Evolutionary conservation across 2,888 invertebrate species (phyloP).

Genomic region (Phytoseiulus persimilis): DNA sequence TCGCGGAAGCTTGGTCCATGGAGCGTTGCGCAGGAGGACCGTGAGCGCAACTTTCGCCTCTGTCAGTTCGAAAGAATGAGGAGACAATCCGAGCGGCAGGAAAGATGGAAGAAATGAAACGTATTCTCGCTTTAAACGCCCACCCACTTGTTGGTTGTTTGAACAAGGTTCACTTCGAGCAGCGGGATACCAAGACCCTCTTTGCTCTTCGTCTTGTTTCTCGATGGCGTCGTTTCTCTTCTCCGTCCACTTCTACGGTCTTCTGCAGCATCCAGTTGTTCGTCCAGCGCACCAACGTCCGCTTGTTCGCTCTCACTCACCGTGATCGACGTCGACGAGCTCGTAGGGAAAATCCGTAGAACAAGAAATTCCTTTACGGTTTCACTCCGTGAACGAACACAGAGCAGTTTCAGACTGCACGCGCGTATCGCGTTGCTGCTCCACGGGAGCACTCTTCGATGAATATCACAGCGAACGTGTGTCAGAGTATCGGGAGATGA

Average conservation of each 20-base stretch:
- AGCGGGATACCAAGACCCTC: slow-evolving; percentile 5
- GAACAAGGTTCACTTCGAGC: neutral
- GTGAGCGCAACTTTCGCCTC: too few relatives aligned
- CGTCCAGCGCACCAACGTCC: neutral
- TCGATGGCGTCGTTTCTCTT: neutral
- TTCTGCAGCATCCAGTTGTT: neutral
- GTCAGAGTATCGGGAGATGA: too few relatives aligned
- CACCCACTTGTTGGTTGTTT: neutral
- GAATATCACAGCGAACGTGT: too few relatives aligned
- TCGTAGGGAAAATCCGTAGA: neutral
- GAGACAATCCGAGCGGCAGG: neutral
- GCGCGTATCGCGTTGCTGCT: too few relatives aligned
- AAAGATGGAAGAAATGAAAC: neutral
- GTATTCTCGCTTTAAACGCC: neutral
- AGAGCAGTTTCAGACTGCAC: too few relatives aligned
- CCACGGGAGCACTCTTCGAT: too few relatives aligned
- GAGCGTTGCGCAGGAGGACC: too few relatives aligned
- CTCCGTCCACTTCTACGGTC: neutral
- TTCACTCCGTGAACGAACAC: neutral
- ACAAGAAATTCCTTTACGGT: neutral
- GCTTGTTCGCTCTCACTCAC: neutral
- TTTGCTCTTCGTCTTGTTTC: neutral
- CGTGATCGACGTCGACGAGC: neutral
- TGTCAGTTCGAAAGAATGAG: neutral
- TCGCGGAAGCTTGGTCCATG: too few relatives aligned